These are phyloP conservation scores for Enteromius unitaeniatus DNA, from an alignment of 2,797 vertebrate species.

Conservation along the genomic window DNA sequence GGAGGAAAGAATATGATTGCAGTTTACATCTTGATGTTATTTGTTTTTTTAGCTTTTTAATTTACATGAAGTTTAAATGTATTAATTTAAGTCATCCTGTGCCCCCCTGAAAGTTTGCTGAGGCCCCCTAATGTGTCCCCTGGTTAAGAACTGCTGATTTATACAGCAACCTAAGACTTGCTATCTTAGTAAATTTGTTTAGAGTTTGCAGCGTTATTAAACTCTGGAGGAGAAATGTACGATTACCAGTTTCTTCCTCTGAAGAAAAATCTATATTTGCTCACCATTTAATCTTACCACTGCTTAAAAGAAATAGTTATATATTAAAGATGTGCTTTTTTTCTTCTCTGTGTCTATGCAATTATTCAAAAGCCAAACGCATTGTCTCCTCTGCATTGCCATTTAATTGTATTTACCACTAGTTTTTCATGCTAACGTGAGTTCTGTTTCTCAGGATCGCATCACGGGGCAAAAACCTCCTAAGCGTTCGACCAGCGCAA, in stretches of 20 bases:
- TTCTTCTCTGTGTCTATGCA: background rate
- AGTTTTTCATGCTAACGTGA: slow-evolving; percentile 38
- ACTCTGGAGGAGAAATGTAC: background rate
- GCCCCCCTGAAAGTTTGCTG: background rate
- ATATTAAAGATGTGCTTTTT: slow-evolving; percentile 17
- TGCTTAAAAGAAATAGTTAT: slow-evolving; percentile 9
- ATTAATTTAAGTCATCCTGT: background rate
- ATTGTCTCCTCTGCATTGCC: slow-evolving; percentile 8
- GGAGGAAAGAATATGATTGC: background rate
- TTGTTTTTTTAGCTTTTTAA: background rate
- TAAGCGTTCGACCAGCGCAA: slow-evolving; percentile 57
- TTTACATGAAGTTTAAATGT: background rate
- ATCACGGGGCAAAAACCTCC: slow-evolving; percentile 31
- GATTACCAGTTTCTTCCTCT: background rate
- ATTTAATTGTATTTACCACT: slow-evolving; percentile 26
- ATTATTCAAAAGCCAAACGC: slow-evolving; percentile 25
- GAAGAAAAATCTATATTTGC: background rate
- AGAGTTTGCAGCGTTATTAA: background rate
- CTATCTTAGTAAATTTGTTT: background rate
- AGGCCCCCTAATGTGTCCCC: background rate
- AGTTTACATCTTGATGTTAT: background rate
- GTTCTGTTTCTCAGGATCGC: slow-evolving; percentile 29
- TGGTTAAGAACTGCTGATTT: background rate
- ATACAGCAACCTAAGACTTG: background rate
- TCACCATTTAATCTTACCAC: background rate